Percentiles rank a stretch among this genome's conserved stretches.
Conservation (phyloP, 2,888 invertebrate species). For the Drymonia ruficornis region DNA sequence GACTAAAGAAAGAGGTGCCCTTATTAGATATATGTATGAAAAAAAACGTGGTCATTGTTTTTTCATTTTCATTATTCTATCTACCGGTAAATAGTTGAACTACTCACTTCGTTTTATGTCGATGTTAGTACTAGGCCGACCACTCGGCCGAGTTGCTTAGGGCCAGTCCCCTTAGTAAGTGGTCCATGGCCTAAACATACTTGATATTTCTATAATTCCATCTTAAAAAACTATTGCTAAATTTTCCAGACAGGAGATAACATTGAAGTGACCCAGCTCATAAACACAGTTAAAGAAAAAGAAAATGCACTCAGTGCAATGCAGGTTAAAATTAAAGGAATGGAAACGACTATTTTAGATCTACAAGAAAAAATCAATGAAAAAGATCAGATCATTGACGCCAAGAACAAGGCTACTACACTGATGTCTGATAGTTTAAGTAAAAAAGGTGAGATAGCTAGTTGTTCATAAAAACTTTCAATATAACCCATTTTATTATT, state of each 20-base stretch:
- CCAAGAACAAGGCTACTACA: slow-evolving; percentile 91
- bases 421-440: slow-evolving; percentile 90
- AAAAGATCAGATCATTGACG: slow-evolving; percentile 93
- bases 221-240: not conserved
- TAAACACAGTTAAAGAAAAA: slow-evolving; percentile 86
- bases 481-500: not conserved
- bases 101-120: too few relatives aligned
- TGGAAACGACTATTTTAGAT: slow-evolving; percentile 91
- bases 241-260: slow-evolving; percentile 61
- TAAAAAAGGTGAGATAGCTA: slow-evolving; percentile 79
- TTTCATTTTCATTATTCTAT: too few relatives aligned
- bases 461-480: not conserved
- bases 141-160: too few relatives aligned
- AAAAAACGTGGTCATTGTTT: too few relatives aligned
- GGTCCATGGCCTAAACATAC: too few relatives aligned
- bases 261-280: slow-evolving; percentile 80
- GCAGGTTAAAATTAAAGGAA: slow-evolving; percentile 82
- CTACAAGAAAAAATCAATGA: slow-evolving; percentile 92
- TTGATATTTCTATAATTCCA: too few relatives aligned
- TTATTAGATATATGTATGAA: too few relatives aligned
- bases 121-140: too few relatives aligned
- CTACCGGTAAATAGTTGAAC: too few relatives aligned
- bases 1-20: too few relatives aligned
- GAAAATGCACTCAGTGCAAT: slow-evolving; percentile 72
- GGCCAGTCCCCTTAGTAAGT: too few relatives aligned